Evolutionary conservation across 2,113 vertebrate genomes (phyloP).

Genomic region (Sturnus vulgaris): DNA sequence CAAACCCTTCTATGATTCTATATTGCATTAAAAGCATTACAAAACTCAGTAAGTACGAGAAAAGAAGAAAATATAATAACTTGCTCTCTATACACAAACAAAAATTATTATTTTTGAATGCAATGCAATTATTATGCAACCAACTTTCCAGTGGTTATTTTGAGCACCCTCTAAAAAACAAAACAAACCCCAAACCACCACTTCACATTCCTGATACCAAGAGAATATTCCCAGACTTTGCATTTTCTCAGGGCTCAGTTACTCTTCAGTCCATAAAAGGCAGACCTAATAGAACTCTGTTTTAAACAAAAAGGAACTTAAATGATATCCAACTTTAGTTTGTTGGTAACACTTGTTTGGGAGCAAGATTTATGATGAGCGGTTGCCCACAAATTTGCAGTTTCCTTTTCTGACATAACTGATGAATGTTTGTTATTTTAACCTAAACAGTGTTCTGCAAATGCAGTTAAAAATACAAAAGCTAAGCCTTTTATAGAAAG

Average conservation of each 20-base stretch:
- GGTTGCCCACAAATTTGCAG: neutral
- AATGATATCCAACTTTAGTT: neutral
- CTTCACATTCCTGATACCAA: neutral
- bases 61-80: neutral
- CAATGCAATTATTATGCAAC: neutral
- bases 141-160: constrained; percentile 4
- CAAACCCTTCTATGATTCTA: neutral
- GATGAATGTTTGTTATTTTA: neutral
- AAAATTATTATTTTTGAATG: neutral
- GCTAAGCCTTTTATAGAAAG: neutral
- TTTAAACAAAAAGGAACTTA: neutral
- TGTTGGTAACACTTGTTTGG: neutral
- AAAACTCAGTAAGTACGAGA: neutral
- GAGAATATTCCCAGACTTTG: neutral
- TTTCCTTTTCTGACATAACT: neutral
- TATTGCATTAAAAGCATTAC: neutral
- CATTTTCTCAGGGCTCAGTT: constrained; percentile 3
- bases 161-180: neutral
- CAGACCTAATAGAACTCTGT: neutral
- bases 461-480: neutral
- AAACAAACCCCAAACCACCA: neutral
- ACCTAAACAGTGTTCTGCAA: neutral
- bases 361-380: neutral
- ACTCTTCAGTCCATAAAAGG: neutral
- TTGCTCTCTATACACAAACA: neutral